These are phyloP conservation scores for Nebria salina DNA, from an alignment of 2,888 invertebrate genomes.

Conservation along the genomic window DNA sequence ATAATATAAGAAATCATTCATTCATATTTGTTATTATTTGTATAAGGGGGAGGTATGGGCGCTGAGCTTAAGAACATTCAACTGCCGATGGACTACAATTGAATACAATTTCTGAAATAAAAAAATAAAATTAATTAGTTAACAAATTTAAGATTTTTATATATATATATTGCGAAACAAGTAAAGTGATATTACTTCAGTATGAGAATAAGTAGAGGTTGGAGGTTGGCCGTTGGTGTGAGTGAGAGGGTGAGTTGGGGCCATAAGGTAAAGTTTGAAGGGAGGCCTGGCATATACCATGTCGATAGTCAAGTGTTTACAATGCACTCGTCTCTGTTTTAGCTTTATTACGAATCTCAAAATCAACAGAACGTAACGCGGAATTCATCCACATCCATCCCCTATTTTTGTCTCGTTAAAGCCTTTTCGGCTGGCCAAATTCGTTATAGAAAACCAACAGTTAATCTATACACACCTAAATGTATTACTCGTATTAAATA, in stretches of 20 bases:
- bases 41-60: no score
- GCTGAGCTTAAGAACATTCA: no score
- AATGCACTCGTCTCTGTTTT: slow-evolving; percentile 55
- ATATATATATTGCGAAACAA: neutral
- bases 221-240: neutral
- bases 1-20: no score
- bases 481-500: no score
- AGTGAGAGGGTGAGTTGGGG: neutral
- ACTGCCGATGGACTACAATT: no score
- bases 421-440: slow-evolving; percentile 2
- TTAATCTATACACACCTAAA: no score
- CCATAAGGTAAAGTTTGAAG: neutral
- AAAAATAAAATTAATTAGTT: no score
- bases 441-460: no score
- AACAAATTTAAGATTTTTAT: no score
- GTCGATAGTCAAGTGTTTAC: slow-evolving; percentile 51
- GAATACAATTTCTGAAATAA: neutral
- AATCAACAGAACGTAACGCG: slow-evolving; percentile 52
- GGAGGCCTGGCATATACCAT: neutral
- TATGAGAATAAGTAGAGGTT: neutral
- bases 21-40: no score
- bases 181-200: neutral
- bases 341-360: slow-evolving; percentile 57
- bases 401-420: slow-evolving; percentile 13
- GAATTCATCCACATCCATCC: neutral